These are phyloP conservation scores for Actinia tenebrosa DNA, from an alignment of 64 coral and sea anemone species.

Conservation along the genomic window DNA sequence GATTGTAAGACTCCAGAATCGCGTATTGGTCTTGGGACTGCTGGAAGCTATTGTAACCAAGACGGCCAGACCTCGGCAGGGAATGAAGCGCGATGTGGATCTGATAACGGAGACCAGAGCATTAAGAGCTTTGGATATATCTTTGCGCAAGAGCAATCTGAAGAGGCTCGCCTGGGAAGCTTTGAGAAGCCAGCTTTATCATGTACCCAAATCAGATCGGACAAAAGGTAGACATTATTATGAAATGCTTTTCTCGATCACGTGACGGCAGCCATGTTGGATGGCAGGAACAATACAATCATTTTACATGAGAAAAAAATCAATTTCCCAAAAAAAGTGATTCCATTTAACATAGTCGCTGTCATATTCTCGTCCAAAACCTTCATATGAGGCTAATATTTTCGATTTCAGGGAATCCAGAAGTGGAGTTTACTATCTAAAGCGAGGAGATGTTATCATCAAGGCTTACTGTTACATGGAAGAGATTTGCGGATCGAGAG, in stretches of 20 bases:
- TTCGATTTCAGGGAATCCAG: not conserved
- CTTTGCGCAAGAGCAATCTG: not conserved
- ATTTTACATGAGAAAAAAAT: too few relatives aligned
- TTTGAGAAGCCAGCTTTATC: not conserved
- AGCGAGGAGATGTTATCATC: not conserved
- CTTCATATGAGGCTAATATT: too few relatives aligned
- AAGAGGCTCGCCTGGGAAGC: not conserved
- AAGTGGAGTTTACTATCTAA: not conserved
- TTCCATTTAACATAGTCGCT: too few relatives aligned
- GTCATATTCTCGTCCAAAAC: too few relatives aligned
- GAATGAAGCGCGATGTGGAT: not conserved
- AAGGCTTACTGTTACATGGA: constrained; percentile 1
- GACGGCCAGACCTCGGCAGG: not conserved
- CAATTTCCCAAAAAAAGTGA: too few relatives aligned
- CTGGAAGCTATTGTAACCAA: not conserved
- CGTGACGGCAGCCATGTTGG: too few relatives aligned
- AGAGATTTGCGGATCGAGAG: constrained; percentile 7
- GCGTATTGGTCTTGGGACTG: constrained; percentile 9
- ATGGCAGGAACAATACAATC: too few relatives aligned
- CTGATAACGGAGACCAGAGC: constrained; percentile 4
- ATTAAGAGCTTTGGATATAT: not conserved
- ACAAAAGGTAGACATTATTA: not conserved
- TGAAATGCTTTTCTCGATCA: too few relatives aligned
- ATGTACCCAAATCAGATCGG: not conserved
- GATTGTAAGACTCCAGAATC: not conserved